Percentiles rank a stretch among this genome's conserved stretches.
phyloP scores from a whole-genome alignment of 2,888 invertebrate species.

The Dorcus hopei region DNA sequence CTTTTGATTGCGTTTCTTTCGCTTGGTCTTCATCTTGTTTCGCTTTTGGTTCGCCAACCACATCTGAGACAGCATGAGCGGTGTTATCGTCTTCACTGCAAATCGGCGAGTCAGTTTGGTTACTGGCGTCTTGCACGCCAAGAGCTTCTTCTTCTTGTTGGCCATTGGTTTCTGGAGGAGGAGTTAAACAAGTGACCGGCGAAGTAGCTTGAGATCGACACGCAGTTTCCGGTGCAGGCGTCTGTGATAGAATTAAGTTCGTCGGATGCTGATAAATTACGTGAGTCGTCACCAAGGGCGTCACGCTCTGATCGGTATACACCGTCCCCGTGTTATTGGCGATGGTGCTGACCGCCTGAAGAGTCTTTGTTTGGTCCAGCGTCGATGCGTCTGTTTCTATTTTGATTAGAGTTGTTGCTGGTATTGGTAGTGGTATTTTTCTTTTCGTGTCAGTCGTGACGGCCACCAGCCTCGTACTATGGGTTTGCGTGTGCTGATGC shows the following conservation, averaged over 20 bases:
- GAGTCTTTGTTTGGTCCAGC: slow-evolving; percentile 48
- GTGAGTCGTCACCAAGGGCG: slow-evolving; percentile 56
- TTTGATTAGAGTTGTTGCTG: slow-evolving; percentile 61
- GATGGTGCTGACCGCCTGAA: slow-evolving; percentile 44
- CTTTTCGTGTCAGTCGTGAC: slow-evolving; percentile 57
- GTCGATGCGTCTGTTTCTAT: slow-evolving; percentile 62
- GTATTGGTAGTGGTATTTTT: slow-evolving; percentile 49
- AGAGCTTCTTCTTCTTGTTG: slow-evolving; percentile 51
- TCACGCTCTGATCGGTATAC: slow-evolving; percentile 52
- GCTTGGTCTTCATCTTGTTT: slow-evolving; percentile 8
- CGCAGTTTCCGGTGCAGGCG: slow-evolving; percentile 37
- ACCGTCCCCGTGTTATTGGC: slow-evolving; percentile 44
- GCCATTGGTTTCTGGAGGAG: slow-evolving; percentile 52
- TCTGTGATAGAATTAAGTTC: slow-evolving; percentile 44
- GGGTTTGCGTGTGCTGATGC: slow-evolving; percentile 65
- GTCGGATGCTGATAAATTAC: slow-evolving; percentile 54
- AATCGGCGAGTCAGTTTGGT: slow-evolving; percentile 74
- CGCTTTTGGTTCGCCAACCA: slow-evolving; percentile 16
- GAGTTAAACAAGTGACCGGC: slow-evolving; percentile 59
- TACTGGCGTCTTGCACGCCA: slow-evolving; percentile 77
- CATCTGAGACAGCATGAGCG: slow-evolving; percentile 27
- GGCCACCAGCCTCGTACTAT: slow-evolving; percentile 65
- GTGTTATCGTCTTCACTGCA: slow-evolving; percentile 61
- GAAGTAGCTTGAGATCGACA: slow-evolving; percentile 51
- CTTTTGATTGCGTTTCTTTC: slow-evolving; percentile 8